A percentile compares a stretch with the other conserved stretches of the same genome.
phyloP scores from a whole-genome alignment of 2,888 invertebrate genomes.

The Microchrysa polita region DNA sequence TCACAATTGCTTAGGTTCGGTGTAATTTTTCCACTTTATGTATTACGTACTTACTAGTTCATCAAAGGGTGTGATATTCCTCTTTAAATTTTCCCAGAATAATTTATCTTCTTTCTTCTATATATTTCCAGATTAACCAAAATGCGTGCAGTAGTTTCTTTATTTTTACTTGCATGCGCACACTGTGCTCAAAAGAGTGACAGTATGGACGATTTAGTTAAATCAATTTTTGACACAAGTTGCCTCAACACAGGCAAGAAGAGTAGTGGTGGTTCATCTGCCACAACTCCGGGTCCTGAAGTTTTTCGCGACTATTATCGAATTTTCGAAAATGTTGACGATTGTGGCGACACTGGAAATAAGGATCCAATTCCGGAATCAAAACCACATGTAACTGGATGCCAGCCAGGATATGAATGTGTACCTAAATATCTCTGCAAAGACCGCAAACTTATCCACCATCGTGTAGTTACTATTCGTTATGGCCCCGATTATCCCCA shows the following conservation, averaged over 20 bases:
- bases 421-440: constrained; percentile 82
- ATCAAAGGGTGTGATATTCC: too few species aligned
- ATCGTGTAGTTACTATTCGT: constrained; percentile 82
- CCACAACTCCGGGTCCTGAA: too few species aligned
- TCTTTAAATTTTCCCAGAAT: background rate
- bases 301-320: too few species aligned
- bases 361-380: background rate
- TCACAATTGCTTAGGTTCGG: too few species aligned
- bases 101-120: background rate
- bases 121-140: background rate
- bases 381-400: constrained; percentile 45
- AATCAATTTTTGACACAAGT: constrained; percentile 4
- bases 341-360: too few species aligned
- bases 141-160: constrained; percentile 9
- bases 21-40: too few species aligned
- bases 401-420: constrained; percentile 71
- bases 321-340: too few species aligned
- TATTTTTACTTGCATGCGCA: background rate
- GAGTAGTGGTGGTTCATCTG: too few species aligned
- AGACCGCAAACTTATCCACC: constrained; percentile 73
- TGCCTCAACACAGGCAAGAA: too few species aligned
- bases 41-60: too few species aligned
- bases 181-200: constrained; percentile 4
- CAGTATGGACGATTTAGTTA: constrained; percentile 23
- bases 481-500: constrained; percentile 59